Evolutionary conservation across 2,797 vertebrate genomes (phyloP).

Genomic region (Pagetopsis macropterus): DNA sequence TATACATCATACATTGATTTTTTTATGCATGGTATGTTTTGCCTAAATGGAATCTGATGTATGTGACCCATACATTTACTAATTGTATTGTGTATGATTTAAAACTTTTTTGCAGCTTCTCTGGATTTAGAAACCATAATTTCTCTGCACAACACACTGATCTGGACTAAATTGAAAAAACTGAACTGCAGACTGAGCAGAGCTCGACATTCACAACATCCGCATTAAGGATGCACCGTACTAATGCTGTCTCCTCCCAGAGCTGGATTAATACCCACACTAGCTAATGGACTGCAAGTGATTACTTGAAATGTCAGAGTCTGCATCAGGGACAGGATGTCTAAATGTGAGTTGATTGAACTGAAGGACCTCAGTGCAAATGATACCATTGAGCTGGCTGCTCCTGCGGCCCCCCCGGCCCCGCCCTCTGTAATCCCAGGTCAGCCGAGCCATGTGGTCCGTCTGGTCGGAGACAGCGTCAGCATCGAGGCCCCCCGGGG

Average conservation of each 20-base stretch:
- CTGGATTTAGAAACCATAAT: neutral
- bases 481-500: slow-evolving; percentile 62
- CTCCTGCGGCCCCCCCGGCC: slow-evolving; percentile 44
- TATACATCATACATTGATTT: neutral
- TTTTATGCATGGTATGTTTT: neutral
- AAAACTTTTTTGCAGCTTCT: slow-evolving; percentile 43
- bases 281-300: slow-evolving; percentile 33
- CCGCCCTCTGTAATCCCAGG: slow-evolving; percentile 75
- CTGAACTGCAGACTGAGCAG: neutral
- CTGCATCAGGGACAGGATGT: slow-evolving; percentile 75
- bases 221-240: slow-evolving; percentile 13
- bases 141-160: neutral
- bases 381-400: slow-evolving; percentile 83
- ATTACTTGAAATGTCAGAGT: slow-evolving; percentile 55
- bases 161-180: slow-evolving; percentile 14
- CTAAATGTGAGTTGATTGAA: slow-evolving; percentile 92
- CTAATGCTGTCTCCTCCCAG: slow-evolving; percentile 18
- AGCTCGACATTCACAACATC: slow-evolving; percentile 1
- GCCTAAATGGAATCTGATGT: neutral
- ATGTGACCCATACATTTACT: neutral
- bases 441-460: slow-evolving; percentile 72
- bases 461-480: slow-evolving; percentile 75
- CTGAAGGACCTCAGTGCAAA: slow-evolving; percentile 86
- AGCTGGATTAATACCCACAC: slow-evolving; percentile 2
- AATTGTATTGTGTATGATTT: slow-evolving; percentile 7